phyloP scores from a whole-genome alignment of 2,113 vertebrate species.

The Bubo scandiacus region DNA sequence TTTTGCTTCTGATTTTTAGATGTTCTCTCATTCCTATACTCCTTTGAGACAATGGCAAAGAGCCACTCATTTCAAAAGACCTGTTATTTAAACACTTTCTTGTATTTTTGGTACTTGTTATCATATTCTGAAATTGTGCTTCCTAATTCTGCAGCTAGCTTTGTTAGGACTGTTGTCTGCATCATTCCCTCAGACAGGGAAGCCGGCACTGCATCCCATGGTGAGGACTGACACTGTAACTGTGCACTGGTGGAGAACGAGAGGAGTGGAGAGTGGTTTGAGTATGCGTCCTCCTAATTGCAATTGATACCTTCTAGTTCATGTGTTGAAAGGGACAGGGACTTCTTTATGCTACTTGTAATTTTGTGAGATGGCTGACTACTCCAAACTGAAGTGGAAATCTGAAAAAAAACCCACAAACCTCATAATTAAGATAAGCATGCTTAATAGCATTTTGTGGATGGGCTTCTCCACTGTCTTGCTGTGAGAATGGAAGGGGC shows the following conservation, averaged over 20 bases:
- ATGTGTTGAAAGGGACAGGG: not conserved
- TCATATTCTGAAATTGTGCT: not conserved
- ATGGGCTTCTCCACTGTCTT: not conserved
- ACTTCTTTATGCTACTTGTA: not conserved
- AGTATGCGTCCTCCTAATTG: not conserved
- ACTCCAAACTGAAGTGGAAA: not conserved
- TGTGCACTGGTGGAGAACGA: fast-evolving
- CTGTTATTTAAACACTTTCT: not conserved
- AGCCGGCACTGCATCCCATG: not conserved
- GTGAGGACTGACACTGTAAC: not conserved
- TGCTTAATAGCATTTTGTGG: not conserved
- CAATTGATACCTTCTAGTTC: not conserved
- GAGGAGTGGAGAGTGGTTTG: not conserved
- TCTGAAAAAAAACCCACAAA: not conserved
- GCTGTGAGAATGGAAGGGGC: not conserved
- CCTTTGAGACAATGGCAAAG: not conserved
- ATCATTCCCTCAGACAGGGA: not conserved
- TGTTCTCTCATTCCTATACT: not conserved
- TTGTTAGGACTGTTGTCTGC: not conserved
- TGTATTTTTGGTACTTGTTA: not conserved
- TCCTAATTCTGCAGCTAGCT: not conserved
- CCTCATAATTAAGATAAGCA: not conserved
- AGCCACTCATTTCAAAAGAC: not conserved
- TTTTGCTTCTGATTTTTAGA: not conserved
- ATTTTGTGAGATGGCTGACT: not conserved